Evolutionary conservation across 2,797 vertebrate species (phyloP).

Genomic region (Sardinella longiceps): DNA sequence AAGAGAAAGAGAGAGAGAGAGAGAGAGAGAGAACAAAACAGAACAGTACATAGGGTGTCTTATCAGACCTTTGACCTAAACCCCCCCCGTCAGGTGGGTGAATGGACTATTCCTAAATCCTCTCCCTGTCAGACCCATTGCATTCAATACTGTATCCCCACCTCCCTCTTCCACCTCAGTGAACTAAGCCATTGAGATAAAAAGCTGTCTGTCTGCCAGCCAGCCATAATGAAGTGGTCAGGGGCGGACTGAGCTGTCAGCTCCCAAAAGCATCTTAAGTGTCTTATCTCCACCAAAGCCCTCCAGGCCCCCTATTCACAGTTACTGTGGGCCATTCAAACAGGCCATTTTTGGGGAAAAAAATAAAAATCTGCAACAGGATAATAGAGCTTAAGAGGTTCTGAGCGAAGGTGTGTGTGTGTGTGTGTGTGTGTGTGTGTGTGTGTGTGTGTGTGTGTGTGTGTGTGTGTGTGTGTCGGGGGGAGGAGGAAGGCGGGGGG

Average conservation of each 20-base stretch:
- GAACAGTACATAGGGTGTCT: background rate
- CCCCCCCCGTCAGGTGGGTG: no score
- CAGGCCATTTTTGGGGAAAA: background rate
- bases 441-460: no score
- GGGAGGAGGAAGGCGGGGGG: background rate
- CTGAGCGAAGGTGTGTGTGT: background rate
- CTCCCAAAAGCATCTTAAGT: background rate
- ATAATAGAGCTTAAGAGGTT: background rate
- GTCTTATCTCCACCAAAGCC: background rate
- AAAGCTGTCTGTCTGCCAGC: background rate
- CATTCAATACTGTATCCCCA: background rate
- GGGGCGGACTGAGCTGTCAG: background rate
- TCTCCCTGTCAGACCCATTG: no score
- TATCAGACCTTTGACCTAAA: no score
- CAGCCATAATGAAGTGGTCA: background rate
- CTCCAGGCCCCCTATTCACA: background rate
- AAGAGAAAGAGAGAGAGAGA: background rate
- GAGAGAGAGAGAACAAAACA: no score
- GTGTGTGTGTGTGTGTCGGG: no score
- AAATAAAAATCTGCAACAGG: background rate
- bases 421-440: background rate
- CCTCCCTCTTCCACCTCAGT: background rate
- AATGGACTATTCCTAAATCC: background rate
- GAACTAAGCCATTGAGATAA: background rate
- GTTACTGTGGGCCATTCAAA: background rate